phyloP scores from a whole-genome alignment of 2,888 invertebrate species.

The Gasteruption jaculator region DNA sequence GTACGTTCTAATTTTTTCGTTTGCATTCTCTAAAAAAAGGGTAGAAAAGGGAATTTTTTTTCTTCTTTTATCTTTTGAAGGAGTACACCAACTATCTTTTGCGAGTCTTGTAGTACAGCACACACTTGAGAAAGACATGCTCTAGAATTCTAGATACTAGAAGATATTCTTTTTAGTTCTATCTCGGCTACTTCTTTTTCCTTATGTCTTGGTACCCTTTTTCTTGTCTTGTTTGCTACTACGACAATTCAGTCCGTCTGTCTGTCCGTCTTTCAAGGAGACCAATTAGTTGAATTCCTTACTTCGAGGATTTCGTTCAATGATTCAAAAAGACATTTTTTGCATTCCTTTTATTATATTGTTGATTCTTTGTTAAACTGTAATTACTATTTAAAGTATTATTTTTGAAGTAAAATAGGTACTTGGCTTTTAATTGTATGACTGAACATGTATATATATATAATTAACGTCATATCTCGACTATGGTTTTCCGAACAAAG shows the following conservation, averaged over 20 bases:
- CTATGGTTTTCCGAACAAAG: no score
- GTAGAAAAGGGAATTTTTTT: no score
- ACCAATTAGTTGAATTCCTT: slow-evolving; percentile 51
- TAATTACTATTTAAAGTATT: no score
- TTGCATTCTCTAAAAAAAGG: slow-evolving; percentile 44
- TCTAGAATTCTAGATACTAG: slow-evolving; percentile 49
- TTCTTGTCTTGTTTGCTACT: slow-evolving; percentile 40
- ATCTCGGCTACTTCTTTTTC: slow-evolving; percentile 26
- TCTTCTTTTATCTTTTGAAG: slow-evolving; percentile 41
- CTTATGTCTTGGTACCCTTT: slow-evolving; percentile 21
- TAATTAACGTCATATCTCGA: no score
- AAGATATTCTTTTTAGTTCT: slow-evolving; percentile 30
- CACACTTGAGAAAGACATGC: slow-evolving; percentile 41
- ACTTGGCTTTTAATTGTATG: no score
- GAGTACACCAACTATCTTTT: slow-evolving; percentile 46
- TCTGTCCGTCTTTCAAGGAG: slow-evolving; percentile 41
- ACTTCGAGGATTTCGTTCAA: slow-evolving; percentile 31
- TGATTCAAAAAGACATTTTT: slow-evolving; percentile 14
- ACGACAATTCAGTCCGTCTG: slow-evolving; percentile 38
- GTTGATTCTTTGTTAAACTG: no score
- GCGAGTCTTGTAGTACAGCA: slow-evolving; percentile 41
- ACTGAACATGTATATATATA: no score
- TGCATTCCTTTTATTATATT: slow-evolving; percentile 8
- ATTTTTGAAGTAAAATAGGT: no score
- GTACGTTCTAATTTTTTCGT: slow-evolving; percentile 44